A percentile compares a stretch with the other conserved stretches of the same genome.
Conservation (phyloP, 2,888 invertebrate species). For the Eretmocerus hayati region DNA sequence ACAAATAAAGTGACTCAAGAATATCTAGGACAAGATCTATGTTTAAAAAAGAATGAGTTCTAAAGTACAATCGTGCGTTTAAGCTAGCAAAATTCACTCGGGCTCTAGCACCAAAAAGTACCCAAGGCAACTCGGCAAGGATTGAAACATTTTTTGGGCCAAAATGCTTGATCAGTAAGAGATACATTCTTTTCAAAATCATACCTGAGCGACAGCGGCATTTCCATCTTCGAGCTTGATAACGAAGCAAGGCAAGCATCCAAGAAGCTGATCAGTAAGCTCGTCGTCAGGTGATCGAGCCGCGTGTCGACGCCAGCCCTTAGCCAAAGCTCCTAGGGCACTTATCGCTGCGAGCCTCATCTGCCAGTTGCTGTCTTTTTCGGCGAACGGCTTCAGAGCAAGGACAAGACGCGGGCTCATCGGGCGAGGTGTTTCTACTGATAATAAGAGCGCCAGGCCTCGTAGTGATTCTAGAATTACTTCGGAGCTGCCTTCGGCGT, state of each 20-base stretch:
- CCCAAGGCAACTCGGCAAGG: too few relatives aligned
- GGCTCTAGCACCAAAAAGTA: background rate
- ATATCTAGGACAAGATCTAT: too few relatives aligned
- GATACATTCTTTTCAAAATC: too few relatives aligned
- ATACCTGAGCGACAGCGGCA: conserved; percentile 31
- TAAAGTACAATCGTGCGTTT: too few relatives aligned
- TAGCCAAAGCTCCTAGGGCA: conserved; percentile 33
- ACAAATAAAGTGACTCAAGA: too few relatives aligned
- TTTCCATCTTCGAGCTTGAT: conserved; percentile 37
- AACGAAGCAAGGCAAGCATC: conserved; percentile 37
- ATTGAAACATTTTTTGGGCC: too few relatives aligned
- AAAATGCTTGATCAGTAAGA: too few relatives aligned
- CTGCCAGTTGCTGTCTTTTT: conserved; percentile 40
- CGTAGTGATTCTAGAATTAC: conserved; percentile 38
- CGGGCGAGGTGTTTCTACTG: conserved; percentile 30
- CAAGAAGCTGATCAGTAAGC: conserved; percentile 37
- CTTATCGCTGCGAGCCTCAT: conserved; percentile 36
- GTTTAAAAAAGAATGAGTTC: too few relatives aligned
- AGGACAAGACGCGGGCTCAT: conserved; percentile 38
- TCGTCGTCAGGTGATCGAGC: conserved; percentile 31
- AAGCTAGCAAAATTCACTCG: background rate
- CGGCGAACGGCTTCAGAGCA: conserved; percentile 40
- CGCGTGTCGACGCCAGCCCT: conserved; percentile 31
- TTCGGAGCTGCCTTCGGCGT: conserved; percentile 32
- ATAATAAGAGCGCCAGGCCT: conserved; percentile 35